These are phyloP conservation scores for Aradophagus sp. DNA, from an alignment of 1,140 invertebrate genomes.

Conservation along the genomic window DNA sequence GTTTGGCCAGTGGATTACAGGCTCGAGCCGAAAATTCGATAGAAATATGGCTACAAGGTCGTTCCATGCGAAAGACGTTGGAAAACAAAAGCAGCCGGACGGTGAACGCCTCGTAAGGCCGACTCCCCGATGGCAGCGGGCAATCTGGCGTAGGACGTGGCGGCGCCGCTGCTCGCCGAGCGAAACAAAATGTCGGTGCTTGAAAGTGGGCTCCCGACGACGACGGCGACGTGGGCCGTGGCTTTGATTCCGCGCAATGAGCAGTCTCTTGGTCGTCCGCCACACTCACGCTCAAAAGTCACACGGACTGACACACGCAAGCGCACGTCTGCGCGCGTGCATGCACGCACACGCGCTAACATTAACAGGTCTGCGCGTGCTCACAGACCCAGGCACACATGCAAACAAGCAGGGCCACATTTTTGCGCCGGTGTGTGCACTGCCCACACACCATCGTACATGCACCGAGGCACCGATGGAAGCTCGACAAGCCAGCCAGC, in stretches of 20 bases:
- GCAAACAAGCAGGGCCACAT: too few species aligned
- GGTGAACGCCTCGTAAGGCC: conserved; percentile 18
- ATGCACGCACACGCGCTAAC: conserved; percentile 12
- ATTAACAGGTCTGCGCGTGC: too few species aligned
- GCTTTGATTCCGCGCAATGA: conserved; percentile 46
- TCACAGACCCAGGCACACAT: too few species aligned
- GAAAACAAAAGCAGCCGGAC: neutral
- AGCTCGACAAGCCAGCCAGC: too few species aligned
- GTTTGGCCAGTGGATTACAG: too few species aligned
- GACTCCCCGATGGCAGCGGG: conserved; percentile 4
- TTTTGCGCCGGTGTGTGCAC: too few species aligned
- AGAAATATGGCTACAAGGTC: too few species aligned
- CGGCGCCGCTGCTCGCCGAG: conserved; percentile 6
- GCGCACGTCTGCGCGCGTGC: neutral
- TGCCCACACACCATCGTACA: too few species aligned
- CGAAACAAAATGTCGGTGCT: conserved; percentile 46
- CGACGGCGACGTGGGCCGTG: conserved; percentile 46
- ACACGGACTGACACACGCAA: neutral
- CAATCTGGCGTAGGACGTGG: conserved; percentile 39
- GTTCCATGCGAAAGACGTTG: conserved; percentile 1
- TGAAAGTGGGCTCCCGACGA: conserved; percentile 40
- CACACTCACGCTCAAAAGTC: conserved; percentile 6
- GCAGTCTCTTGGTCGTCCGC: conserved; percentile 26
- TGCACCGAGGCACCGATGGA: too few species aligned
- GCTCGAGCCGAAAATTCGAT: too few species aligned